Evolutionary conservation across 2,888 invertebrate species (phyloP).

Genomic region (Parnassius orleans): DNA sequence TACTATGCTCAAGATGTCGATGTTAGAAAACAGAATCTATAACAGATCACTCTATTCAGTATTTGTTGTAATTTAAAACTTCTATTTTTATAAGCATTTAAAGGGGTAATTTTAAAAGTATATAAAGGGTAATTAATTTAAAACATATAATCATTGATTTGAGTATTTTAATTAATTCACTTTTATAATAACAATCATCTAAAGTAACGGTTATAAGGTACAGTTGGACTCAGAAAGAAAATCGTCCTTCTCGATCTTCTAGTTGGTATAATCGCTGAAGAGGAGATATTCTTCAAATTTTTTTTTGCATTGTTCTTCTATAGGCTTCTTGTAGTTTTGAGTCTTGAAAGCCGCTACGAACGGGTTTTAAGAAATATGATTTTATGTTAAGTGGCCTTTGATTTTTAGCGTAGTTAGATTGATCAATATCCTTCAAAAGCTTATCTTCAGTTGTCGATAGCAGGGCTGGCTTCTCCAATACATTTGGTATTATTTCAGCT

Average conservation of each 20-base stretch:
- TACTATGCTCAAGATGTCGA: too few relatives aligned
- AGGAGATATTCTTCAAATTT: constrained; percentile 12
- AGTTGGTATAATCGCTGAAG: constrained; percentile 29
- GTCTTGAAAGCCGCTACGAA: constrained; percentile 3
- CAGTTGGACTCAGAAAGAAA: constrained; percentile 67
- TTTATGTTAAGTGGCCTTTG: constrained; percentile 8
- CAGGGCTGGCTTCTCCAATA: constrained; percentile 11
- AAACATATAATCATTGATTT: too few relatives aligned
- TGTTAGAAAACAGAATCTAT: too few relatives aligned
- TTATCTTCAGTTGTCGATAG: constrained; percentile 1
- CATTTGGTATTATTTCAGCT: constrained; percentile 6
- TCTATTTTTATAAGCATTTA: too few relatives aligned
- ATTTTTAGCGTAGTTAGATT: not conserved
- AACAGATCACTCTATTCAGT: too few relatives aligned
- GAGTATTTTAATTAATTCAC: not conserved
- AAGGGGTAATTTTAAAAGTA: too few relatives aligned
- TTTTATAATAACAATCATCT: constrained; percentile 34
- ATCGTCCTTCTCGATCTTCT: constrained; percentile 51
- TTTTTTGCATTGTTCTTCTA: not conserved
- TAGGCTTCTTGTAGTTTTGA: not conserved
- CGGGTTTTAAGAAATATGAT: constrained; percentile 12
- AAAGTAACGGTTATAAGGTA: constrained; percentile 56
- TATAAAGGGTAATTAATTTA: too few relatives aligned
- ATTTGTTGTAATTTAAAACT: too few relatives aligned
- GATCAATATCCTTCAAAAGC: not conserved